Conservation (phyloP, 2,888 invertebrate species). For the Harpagoxenus sublaevis region DNA sequence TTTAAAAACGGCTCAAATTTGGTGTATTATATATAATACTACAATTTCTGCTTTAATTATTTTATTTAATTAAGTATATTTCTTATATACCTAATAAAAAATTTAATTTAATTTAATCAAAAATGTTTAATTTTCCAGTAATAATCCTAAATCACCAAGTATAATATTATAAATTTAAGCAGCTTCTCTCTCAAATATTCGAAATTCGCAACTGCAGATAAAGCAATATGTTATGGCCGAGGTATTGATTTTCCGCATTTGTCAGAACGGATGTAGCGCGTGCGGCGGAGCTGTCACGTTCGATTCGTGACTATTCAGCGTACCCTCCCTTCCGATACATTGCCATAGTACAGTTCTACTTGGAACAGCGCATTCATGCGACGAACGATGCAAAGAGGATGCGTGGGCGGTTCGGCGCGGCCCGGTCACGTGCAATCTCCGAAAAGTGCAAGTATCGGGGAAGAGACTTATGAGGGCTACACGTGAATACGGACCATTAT, state of each 20-base stretch:
- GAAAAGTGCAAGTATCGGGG: slow-evolving; percentile 77
- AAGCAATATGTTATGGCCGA: not conserved
- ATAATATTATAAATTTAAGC: not conserved
- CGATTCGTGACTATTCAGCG: slow-evolving; percentile 32
- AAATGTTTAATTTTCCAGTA: not conserved
- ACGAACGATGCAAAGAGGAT: slow-evolving; percentile 62
- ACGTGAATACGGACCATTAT: slow-evolving; percentile 84
- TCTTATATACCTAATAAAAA: slow-evolving; percentile 29
- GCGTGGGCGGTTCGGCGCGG: slow-evolving; percentile 52
- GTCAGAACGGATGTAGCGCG: slow-evolving; percentile 44
- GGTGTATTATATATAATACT: not conserved
- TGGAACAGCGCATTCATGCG: slow-evolving; percentile 21
- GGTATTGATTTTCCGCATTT: slow-evolving; percentile 49
- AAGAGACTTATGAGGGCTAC: slow-evolving; percentile 81
- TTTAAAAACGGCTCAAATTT: slow-evolving; percentile 25
- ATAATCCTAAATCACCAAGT: not conserved
- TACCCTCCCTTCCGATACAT: slow-evolving; percentile 41
- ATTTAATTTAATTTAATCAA: not conserved
- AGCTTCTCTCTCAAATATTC: not conserved
- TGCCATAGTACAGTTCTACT: not conserved
- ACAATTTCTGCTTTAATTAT: not conserved
- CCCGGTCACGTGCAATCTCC: slow-evolving; percentile 77
- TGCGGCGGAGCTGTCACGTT: slow-evolving; percentile 32
- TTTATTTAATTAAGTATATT: not conserved
- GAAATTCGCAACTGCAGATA: not conserved